phyloP scores from a whole-genome alignment of 2,113 vertebrate genomes.

The Heteronetta atricapilla region DNA sequence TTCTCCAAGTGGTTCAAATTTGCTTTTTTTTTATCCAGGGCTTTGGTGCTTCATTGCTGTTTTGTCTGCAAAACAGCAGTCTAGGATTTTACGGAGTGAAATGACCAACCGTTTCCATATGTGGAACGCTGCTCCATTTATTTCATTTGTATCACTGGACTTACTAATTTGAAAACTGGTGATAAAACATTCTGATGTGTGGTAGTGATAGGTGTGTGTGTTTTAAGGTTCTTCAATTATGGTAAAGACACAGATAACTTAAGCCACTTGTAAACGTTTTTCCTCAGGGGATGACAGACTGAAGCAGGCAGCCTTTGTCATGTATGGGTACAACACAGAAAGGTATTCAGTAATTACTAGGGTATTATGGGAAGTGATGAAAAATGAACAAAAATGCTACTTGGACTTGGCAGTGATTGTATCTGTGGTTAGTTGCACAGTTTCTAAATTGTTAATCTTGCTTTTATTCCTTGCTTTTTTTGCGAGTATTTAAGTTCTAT shows the following conservation, averaged over 20 bases:
- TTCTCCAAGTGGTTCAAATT: not conserved
- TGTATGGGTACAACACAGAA: not conserved
- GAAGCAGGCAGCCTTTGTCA: not conserved
- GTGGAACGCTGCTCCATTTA: not conserved
- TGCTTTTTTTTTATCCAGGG: not conserved
- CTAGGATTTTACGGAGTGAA: not conserved
- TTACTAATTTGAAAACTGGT: not conserved
- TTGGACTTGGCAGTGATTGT: not conserved
- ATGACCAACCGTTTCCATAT: not conserved
- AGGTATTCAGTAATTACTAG: not conserved
- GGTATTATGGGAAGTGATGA: not conserved
- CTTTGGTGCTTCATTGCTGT: not conserved
- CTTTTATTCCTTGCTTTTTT: not conserved
- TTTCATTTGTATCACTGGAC: not conserved
- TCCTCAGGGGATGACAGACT: not conserved
- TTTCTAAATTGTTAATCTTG: not conserved
- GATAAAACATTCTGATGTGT: not conserved
- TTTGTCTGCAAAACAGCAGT: fast-evolving
- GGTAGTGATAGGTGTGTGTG: not conserved
- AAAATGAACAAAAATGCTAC: not conserved
- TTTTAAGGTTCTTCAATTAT: not conserved
- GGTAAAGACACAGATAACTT: not conserved
- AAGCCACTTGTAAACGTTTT: not conserved
- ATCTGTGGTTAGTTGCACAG: not conserved
- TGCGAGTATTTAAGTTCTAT: not conserved